Conservation (phyloP, 2,888 invertebrate genomes). For the Heliconius hortense region DNA sequence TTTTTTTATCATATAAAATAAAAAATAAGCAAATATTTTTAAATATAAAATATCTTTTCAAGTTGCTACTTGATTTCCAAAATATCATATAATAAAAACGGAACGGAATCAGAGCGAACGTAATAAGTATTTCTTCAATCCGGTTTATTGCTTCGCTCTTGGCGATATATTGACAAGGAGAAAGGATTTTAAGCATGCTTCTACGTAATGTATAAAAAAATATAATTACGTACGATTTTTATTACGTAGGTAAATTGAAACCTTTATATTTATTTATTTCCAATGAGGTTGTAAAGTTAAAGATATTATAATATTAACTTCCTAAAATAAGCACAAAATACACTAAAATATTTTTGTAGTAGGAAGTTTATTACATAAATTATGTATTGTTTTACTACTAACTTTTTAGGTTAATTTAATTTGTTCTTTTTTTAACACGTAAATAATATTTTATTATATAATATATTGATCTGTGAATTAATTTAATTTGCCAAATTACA, state of each 20-base stretch:
- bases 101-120: slow-evolving; percentile 37
- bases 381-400: not conserved
- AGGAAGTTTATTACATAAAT: not conserved
- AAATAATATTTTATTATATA: too few species aligned
- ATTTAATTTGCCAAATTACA: not conserved
- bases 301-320: not conserved
- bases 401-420: not conserved
- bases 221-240: slow-evolving; percentile 25
- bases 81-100: slow-evolving; percentile 21
- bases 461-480: too few species aligned
- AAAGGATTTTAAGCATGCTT: slow-evolving; percentile 31
- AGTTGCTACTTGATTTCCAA: slow-evolving; percentile 2
- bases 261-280: not conserved
- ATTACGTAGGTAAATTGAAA: slow-evolving; percentile 8
- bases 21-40: not conserved
- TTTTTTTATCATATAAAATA: not conserved
- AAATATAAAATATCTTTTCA: not conserved
- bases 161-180: slow-evolving; percentile 35
- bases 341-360: not conserved
- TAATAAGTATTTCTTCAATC: slow-evolving; percentile 34
- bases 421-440: too few species aligned
- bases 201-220: slow-evolving; percentile 7
- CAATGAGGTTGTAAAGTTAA: not conserved
- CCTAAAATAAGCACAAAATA: not conserved
- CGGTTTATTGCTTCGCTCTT: slow-evolving; percentile 34